Base-by-base conservation (phyloP, 2,888 invertebrate species). In the Altica lythri region DNA sequence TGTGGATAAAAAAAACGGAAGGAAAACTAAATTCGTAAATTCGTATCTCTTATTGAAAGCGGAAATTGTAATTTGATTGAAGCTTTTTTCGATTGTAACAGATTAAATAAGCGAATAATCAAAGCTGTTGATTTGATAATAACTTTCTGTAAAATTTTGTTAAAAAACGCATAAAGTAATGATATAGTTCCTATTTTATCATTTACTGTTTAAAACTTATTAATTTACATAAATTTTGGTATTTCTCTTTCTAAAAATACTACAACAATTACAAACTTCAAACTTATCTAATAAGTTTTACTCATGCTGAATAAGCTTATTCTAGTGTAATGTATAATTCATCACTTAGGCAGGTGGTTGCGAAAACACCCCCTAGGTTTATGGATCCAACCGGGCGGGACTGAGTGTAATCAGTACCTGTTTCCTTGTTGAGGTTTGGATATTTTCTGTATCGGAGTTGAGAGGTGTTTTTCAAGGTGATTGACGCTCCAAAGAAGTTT, bases 321-420 rank as follows among this genome's bases (percentile, higher is more conserved):
- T 40, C 22, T 22, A 22, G 25, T 40, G 42, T 49, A 32, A 49
- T 49, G 40, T 32, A 40, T 49, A 49, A 49, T 49, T 49, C 49
- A 49, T 49, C 22, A 32, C 27, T 42, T 19, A 45, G 13, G 45
- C 45, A 45, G 45, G 45, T 45, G 45, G 45, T 8, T 32, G 45
- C 9, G 9, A 32, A 45, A 27, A 13, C 25, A 25, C 6, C 22
- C 12, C 14, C 29, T 10, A 29, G 43, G 12, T 10, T 6, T 10
- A n/a, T 18, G 19, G 19, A 2, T 13, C 12, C 18, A 38, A 12
- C 18, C 22, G 43, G 27, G 14, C 27, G 27, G 32, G 12, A 18
- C 9, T 17, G 27, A 16, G 27, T 37, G 47, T 47, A 47, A 47
- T 47, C 47, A 35, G 37, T 29, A 29, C 25, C 14, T 14, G 37